Evolutionary conservation across 2,113 vertebrate genomes (phyloP).

Genomic region (Dryoscopus gambensis): DNA sequence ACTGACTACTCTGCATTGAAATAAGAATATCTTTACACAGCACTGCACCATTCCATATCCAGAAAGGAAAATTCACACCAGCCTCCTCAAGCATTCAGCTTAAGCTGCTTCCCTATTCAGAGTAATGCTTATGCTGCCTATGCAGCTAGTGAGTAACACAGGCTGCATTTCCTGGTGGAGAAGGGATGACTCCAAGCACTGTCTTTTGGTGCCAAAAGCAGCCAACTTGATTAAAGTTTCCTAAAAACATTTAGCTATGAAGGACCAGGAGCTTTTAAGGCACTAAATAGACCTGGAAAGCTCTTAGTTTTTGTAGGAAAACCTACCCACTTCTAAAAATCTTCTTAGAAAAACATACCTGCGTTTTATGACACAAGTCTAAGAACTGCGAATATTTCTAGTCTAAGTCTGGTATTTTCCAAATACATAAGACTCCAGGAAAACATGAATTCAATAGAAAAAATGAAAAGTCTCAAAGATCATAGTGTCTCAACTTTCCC

Average conservation of each 20-base stretch:
- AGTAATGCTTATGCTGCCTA: not conserved
- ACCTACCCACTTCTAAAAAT: not conserved
- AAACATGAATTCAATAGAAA: not conserved
- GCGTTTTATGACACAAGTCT: not conserved
- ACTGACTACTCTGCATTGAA: not conserved
- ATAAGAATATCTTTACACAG: not conserved
- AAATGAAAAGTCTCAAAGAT: not conserved
- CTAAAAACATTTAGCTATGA: not conserved
- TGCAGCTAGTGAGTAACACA: not conserved
- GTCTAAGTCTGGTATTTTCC: not conserved
- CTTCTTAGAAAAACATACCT: not conserved
- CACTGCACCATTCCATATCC: not conserved
- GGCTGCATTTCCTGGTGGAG: not conserved
- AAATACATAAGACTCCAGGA: not conserved
- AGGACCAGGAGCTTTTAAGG: not conserved
- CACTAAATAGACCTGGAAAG: not conserved
- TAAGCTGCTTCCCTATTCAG: not conserved
- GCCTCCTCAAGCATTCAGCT: not conserved
- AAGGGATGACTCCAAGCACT: not conserved
- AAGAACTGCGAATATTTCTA: not conserved
- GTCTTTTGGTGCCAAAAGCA: not conserved
- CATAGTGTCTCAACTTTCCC: not conserved
- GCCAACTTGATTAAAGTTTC: not conserved
- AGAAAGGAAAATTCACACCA: not conserved
- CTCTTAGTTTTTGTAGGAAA: not conserved